phyloP scores from a whole-genome alignment of 2,888 invertebrate species.

The Sicus ferrugineus region DNA sequence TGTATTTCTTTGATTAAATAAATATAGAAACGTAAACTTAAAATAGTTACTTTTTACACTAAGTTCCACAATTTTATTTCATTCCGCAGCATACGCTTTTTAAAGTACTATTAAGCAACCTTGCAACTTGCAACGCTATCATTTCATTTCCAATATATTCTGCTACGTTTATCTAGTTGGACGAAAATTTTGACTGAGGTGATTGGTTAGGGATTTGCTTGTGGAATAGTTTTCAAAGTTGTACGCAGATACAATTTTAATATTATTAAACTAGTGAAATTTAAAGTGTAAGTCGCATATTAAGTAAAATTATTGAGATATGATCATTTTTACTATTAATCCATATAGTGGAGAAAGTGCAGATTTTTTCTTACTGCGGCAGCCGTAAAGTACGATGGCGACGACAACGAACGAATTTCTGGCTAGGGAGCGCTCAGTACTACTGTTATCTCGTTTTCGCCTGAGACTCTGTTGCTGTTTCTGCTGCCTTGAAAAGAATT shows the following conservation, averaged over 20 bases:
- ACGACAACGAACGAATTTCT: neutral
- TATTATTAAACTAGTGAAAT: neutral
- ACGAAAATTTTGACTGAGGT: conserved; percentile 17
- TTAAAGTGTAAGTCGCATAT: conserved; percentile 5
- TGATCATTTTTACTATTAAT: conserved; percentile 11
- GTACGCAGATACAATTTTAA: conserved; percentile 4
- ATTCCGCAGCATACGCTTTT: too few species aligned
- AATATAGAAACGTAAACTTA: too few species aligned
- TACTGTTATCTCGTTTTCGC: neutral
- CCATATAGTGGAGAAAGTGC: conserved; percentile 21
- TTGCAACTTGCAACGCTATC: neutral
- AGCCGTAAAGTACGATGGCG: conserved; percentile 34
- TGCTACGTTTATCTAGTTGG: conserved; percentile 16
- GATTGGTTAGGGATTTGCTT: conserved; percentile 19
- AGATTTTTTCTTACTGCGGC: conserved; percentile 28
- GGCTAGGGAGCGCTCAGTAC: neutral
- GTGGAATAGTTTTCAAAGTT: neutral
- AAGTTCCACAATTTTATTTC: too few species aligned
- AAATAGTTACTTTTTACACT: too few species aligned
- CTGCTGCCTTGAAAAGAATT: conserved; percentile 11
- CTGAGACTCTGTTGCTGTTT: neutral
- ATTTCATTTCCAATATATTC: neutral
- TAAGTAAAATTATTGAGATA: neutral
- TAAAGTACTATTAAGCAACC: conserved; percentile 7
- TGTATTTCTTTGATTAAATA: too few species aligned